Base-by-base conservation (phyloP, 2,888 invertebrate genomes). In the Frankliniella fusca region DNA sequence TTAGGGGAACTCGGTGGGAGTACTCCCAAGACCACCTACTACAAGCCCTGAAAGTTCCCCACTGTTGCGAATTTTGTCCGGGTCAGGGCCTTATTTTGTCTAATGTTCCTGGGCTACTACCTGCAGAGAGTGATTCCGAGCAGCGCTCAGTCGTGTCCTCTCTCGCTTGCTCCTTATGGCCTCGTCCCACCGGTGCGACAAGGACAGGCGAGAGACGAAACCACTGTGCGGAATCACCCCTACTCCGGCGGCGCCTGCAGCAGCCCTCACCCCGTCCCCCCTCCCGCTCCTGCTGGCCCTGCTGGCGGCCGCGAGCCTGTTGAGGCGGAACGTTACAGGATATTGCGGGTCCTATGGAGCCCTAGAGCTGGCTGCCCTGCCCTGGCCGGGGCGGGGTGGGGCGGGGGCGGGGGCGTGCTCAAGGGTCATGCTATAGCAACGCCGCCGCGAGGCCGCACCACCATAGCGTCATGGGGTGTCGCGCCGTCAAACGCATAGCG, bases 311-410 rank as follows among this genome's bases (percentile, higher is more conserved):
- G 61, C n/a, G 20, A 7, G 15, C 15, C 61, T 61, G n/a, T 18
- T 61, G 20, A 27, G 9, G 23, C 70, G 70, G 70, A 76, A 27
- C n/a, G 70, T 76, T 76, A 27, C 70, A 76, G 70, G 70, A 76
- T 76, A 27, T 76, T 76, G 70, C 70, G 70, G 70, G 61, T 18
- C 61, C 15, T 18, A n/a, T n/a, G 61, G 54, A 54, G 54, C 54
- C 54, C 61, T 61, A 7, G 7, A n/a, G 38, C 38, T 38, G 38
- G 38, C 38, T 5, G 38, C 5, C 38, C 38, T 38, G 38, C 38
- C 5, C 3, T 38, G 38, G 38, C 50, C 50, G 9, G 50, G 50
- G 50, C 10, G 50, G 50, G 10, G 10, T 50, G 50, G 50, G 65
- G 65, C 65, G 65, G 20, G 65, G 65, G 65, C 20, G 65, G 65